Evolutionary conservation across 2,888 invertebrate genomes (phyloP).

Genomic region (Bhutanitis thaidina): DNA sequence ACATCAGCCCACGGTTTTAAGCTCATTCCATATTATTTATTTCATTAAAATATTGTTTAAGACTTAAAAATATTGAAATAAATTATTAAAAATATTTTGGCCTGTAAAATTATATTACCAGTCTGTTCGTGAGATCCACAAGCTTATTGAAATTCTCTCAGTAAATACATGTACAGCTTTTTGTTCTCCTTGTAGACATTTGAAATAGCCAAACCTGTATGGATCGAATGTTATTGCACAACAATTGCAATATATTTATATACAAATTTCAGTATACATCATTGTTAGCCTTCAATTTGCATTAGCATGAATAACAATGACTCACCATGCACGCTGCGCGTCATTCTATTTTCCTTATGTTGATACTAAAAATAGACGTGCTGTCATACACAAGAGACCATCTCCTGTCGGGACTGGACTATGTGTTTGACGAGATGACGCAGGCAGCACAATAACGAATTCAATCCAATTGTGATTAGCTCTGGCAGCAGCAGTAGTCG

Average conservation of each 20-base stretch:
- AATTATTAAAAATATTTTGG: neutral
- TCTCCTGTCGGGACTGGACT: constrained; percentile 2
- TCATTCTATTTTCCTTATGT: constrained; percentile 3
- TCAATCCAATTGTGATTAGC: constrained; percentile 2
- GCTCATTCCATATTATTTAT: neutral
- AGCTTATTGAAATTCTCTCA: neutral
- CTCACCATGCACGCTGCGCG: constrained; percentile 25
- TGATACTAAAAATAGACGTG: constrained; percentile 3
- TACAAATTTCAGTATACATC: constrained; percentile 19
- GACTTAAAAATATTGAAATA: neutral
- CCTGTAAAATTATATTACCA: neutral
- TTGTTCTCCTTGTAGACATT: neutral
- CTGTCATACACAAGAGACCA: neutral
- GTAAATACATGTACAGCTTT: neutral
- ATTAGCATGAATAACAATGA: constrained; percentile 24
- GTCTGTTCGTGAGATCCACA: neutral
- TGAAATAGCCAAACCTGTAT: constrained; percentile 35
- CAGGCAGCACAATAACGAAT: neutral
- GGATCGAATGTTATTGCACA: constrained; percentile 39
- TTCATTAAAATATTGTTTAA: neutral
- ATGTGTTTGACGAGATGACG: constrained; percentile 1
- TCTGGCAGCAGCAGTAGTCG: constrained; percentile 11
- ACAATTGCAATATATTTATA: constrained; percentile 20
- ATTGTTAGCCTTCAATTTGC: constrained; percentile 19
- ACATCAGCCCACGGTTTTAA: constrained; percentile 37